Percentiles rank a stretch among this genome's conserved stretches.
These are phyloP conservation scores for Drosophila gaucha DNA, from an alignment of 2,888 invertebrate species.

Conservation along the genomic window DNA sequence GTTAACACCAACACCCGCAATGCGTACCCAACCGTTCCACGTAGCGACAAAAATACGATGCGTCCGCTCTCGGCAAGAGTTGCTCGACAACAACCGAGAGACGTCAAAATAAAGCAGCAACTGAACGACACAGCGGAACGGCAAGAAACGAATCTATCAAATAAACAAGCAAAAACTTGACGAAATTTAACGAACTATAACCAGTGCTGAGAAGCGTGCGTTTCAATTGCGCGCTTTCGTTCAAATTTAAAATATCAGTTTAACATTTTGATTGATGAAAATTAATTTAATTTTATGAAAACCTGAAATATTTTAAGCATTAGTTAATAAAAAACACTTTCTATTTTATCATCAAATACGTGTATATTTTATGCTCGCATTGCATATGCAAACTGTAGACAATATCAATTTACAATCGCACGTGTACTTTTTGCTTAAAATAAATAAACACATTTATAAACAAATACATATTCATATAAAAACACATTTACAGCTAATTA, in stretches of 20 bases:
- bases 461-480: constrained; percentile 36
- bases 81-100: constrained; percentile 45
- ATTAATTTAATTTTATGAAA: neutral
- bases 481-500: constrained; percentile 61
- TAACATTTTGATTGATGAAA: neutral
- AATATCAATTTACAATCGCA: constrained; percentile 70
- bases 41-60: constrained; percentile 18
- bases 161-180: constrained; percentile 29
- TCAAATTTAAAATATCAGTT: constrained; percentile 4
- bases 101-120: constrained; percentile 28
- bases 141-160: constrained; percentile 10
- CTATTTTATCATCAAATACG: constrained; percentile 32
- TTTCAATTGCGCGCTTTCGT: neutral
- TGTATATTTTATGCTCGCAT: constrained; percentile 30
- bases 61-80: constrained; percentile 41
- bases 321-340: neutral
- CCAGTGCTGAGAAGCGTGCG: constrained; percentile 25
- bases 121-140: constrained; percentile 19
- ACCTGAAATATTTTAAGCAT: neutral
- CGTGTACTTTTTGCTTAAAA: constrained; percentile 57
- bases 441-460: constrained; percentile 64
- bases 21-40: constrained; percentile 37
- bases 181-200: constrained; percentile 11
- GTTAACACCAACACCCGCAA: constrained; percentile 45
- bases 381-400: constrained; percentile 30